These are phyloP conservation scores for Caenorhabditis macrosperma DNA, from an alignment of 2,888 invertebrate species.

Conservation along the genomic window DNA sequence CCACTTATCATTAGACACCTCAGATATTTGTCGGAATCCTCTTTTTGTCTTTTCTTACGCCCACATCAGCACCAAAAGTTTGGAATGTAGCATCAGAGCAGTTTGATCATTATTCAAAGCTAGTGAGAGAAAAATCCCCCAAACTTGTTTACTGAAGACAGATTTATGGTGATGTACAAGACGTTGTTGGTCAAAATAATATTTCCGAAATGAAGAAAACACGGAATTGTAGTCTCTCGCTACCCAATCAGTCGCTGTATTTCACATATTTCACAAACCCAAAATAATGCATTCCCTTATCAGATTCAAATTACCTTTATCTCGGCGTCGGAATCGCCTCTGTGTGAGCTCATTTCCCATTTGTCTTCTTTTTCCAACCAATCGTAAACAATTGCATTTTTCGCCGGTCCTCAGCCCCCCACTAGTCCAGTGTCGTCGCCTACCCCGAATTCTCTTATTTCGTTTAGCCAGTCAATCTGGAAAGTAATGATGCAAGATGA, in stretches of 20 bases:
- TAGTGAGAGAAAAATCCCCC: constrained; percentile 5
- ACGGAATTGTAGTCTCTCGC: background rate
- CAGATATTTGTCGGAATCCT: constrained; percentile 16
- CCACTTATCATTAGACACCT: constrained; percentile 59
- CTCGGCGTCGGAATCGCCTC: constrained; percentile 8
- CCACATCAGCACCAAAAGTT: too few species aligned
- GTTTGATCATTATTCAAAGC: background rate
- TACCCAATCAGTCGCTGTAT: background rate
- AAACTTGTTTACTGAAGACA: constrained; percentile 43
- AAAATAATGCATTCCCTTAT: background rate
- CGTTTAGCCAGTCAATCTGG: constrained; percentile 59
- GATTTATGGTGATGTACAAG: constrained; percentile 15
- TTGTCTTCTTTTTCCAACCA: constrained; percentile 41
- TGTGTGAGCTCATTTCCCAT: constrained; percentile 48
- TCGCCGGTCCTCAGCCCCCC: constrained; percentile 14
- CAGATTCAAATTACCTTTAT: constrained; percentile 28
- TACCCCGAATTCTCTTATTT: constrained; percentile 52
- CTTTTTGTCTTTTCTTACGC: background rate
- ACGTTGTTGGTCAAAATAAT: constrained; percentile 37
- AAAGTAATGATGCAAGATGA: constrained; percentile 59
- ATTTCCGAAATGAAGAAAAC: constrained; percentile 20
- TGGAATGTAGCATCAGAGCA: background rate
- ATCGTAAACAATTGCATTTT: constrained; percentile 54
- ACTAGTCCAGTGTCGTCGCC: background rate
- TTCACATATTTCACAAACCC: background rate